A percentile compares a stretch with the other conserved stretches of the same genome.
Conservation (phyloP, 2,797 vertebrate genomes). For the Prionace glauca region DNA sequence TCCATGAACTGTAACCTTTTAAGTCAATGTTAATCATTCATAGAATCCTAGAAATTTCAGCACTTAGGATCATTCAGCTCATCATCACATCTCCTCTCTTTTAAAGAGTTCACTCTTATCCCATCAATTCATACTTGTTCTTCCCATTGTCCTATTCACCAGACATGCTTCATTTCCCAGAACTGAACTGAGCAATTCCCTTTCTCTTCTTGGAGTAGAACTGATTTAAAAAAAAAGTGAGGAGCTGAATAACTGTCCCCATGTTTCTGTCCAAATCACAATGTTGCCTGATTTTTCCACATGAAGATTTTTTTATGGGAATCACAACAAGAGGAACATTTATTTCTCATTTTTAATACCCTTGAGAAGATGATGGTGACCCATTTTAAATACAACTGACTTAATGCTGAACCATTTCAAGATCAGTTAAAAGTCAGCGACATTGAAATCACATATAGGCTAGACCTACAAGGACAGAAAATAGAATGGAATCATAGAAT, state of each 20-base stretch:
- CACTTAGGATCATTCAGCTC: background rate
- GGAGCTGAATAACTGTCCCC: background rate
- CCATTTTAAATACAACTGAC: too few species aligned
- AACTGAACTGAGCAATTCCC: background rate
- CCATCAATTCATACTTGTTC: background rate
- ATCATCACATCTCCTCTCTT: background rate
- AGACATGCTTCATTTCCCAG: background rate
- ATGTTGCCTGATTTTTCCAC: too few species aligned
- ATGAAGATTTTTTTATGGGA: too few species aligned
- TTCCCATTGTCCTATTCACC: background rate
- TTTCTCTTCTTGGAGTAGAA: background rate
- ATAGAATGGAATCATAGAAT: too few species aligned
- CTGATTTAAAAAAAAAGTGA: background rate
- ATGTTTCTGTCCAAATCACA: too few species aligned
- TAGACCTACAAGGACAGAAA: too few species aligned
- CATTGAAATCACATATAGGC: too few species aligned
- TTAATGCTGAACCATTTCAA: too few species aligned
- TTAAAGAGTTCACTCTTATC: background rate
- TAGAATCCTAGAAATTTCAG: background rate
- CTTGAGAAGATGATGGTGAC: too few species aligned
- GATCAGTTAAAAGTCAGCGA: too few species aligned
- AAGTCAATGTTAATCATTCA: background rate
- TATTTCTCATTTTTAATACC: too few species aligned
- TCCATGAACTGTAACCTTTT: background rate
- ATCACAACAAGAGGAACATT: too few species aligned